A percentile compares a stretch with the other conserved stretches of the same genome.
These are phyloP conservation scores for Hippasteria phrygiana DNA, from an alignment of 53 echinoderm and acorn worm genomes.

Conservation along the genomic window DNA sequence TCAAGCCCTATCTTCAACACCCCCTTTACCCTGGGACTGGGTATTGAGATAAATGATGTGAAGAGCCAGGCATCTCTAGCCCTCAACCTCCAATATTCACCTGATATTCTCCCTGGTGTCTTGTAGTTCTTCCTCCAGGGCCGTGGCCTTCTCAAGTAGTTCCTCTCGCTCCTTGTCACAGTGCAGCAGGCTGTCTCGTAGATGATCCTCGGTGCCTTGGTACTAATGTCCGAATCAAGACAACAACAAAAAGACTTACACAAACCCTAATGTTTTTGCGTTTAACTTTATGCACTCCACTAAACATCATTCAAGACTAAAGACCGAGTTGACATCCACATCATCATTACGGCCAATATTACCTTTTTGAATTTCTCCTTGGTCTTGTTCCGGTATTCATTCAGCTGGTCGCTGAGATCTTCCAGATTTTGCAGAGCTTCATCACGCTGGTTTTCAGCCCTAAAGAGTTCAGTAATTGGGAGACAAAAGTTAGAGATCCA, in stretches of 20 bases:
- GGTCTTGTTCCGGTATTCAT: conserved; percentile 79
- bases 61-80: too few relatives aligned
- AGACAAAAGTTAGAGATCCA: neutral
- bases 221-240: conserved; percentile 52
- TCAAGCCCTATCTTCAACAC: too few relatives aligned
- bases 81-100: too few relatives aligned
- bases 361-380: conserved; percentile 88
- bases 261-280: too few relatives aligned
- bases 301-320: too few relatives aligned
- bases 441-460: conserved; percentile 82
- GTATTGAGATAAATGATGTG: too few relatives aligned
- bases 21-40: too few relatives aligned
- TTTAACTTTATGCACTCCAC: too few relatives aligned
- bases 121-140: conserved; percentile 88
- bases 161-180: conserved; percentile 94
- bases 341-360: neutral
- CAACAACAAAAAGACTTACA: too few relatives aligned
- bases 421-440: conserved; percentile 73
- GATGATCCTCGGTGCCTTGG: conserved; percentile 81
- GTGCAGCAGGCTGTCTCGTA: conserved; percentile 85
- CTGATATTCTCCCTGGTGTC: conserved; percentile 80
- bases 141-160: conserved; percentile 79
- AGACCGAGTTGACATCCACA: too few relatives aligned
- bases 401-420: conserved; percentile 80
- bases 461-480: conserved; percentile 3